A percentile compares a stretch with the other conserved stretches of the same genome.
Evolutionary conservation across 2,797 vertebrate species (phyloP).

Genomic region (Cuniculus paca): DNA sequence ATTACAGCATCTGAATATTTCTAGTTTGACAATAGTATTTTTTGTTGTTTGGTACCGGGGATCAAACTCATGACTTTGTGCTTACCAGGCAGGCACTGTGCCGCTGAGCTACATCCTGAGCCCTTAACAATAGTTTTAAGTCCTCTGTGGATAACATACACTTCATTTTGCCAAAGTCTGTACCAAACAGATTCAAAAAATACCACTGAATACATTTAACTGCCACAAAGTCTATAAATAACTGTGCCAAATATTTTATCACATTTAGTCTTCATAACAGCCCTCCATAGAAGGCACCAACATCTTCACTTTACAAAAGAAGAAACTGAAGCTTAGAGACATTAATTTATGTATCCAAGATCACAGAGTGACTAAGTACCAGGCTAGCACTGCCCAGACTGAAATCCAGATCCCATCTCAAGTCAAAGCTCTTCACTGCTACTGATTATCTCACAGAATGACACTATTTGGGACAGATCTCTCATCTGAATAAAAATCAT

Average conservation of each 20-base stretch:
- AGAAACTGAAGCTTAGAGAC: neutral
- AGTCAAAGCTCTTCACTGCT: neutral
- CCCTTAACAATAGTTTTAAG: neutral
- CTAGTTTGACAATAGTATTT: neutral
- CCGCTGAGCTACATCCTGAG: too few relatives aligned
- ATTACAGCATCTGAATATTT: slow-evolving; percentile 5
- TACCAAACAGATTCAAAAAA: slow-evolving; percentile 5
- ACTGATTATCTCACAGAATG: slow-evolving; percentile 13
- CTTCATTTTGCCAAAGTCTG: slow-evolving; percentile 1
- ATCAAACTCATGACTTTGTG: too few relatives aligned
- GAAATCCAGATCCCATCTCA: neutral
- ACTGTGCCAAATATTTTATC: neutral
- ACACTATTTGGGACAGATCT: neutral
- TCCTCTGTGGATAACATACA: neutral
- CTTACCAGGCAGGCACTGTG: too few relatives aligned
- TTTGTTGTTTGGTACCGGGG: too few relatives aligned
- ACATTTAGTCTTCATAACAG: neutral
- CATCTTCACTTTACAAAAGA: neutral
- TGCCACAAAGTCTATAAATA: neutral
- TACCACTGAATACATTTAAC: neutral
- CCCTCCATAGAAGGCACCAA: neutral
- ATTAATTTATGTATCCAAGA: neutral
- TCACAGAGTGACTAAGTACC: neutral
- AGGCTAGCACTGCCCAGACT: neutral
- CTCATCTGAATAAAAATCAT: slow-evolving; percentile 41